These are phyloP conservation scores for Chiloscyllium plagiosum DNA, from an alignment of 2,113 vertebrate genomes.

Conservation along the genomic window DNA sequence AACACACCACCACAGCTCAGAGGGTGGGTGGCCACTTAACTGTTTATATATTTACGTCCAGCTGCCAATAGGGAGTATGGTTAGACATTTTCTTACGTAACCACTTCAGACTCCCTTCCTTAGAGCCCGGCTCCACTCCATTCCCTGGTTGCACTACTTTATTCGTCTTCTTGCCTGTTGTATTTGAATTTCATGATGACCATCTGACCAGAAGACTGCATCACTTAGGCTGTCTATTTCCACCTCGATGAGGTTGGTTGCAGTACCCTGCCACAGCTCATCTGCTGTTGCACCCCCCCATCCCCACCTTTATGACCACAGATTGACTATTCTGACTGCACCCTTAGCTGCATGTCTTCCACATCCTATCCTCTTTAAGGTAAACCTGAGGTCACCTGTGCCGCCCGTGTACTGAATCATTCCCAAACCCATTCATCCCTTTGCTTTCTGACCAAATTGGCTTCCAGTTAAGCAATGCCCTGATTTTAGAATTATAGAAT, in stretches of 20 bases:
- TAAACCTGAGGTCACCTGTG: too few species aligned
- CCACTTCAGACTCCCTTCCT: neutral
- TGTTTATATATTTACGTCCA: neutral
- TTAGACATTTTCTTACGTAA: neutral
- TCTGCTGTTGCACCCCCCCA: neutral
- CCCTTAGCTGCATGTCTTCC: too few species aligned
- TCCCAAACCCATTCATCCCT: too few species aligned
- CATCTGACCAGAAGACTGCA: neutral
- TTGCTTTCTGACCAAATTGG: too few species aligned
- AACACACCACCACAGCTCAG: neutral
- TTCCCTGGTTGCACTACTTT: neutral
- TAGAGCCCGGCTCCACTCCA: neutral
- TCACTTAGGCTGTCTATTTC: neutral
- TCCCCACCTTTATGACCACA: too few species aligned
- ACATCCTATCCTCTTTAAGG: too few species aligned
- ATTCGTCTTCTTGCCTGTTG: neutral
- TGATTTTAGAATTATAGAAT: too few species aligned
- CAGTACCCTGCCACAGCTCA: neutral
- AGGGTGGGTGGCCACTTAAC: neutral
- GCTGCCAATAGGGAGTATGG: neutral
- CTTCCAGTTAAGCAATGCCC: too few species aligned
- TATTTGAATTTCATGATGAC: neutral
- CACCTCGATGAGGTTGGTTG: neutral
- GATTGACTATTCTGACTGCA: too few species aligned
- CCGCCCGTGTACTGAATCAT: too few species aligned